Base-by-base conservation (phyloP, 2,888 invertebrate genomes). In the Eledone cirrhosa region DNA sequence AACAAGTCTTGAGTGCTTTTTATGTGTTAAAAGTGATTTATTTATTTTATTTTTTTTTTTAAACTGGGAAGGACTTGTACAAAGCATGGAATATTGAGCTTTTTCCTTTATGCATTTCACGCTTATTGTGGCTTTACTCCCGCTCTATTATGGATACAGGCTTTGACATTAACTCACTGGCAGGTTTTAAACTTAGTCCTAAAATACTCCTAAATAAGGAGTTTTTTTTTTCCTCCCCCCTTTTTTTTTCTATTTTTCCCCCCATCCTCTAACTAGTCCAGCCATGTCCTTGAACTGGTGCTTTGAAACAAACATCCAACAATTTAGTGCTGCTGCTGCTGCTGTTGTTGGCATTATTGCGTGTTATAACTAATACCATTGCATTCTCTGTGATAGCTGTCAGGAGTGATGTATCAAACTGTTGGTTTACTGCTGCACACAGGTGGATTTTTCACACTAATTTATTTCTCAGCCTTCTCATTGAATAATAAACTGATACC, bases 301-400 rank as follows among this genome's bases (percentile, higher is more conserved):
- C 72, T 72, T 72, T 72, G 72, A 72, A 72, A 72, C 33, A 72
- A 72, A 72, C 29, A 31, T 72, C 72, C 72, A 72, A 31, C 72
- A 72, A 22, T 72, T 72, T 41, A 72, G 41, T 72, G 72, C 41
- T 72, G 72, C 41, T 72, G 72, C 41, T 72, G 72, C 41, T 41
- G 41, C 41, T 41, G 41, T 41, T 41, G 41, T 41, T 41, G 41
- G 41, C 41, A 41, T 41, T 24, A 33, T 72, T 72, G 72, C 41
- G 72, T 72, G 33, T 72, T 72, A 22, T 72, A 72, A 72, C 41
- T 72, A n/a, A 72, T 72, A 72, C 72, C 41, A 72, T 33, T 22
- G 72, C 72, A 72, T 72, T 72, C 72, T 33, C 72, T 72, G 72
- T 72, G 72, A 72, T 72, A 72, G 72, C 72, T 72, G 72, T 72